Evolutionary conservation across 2,888 invertebrate genomes (phyloP).

Genomic region (Thera britannica): DNA sequence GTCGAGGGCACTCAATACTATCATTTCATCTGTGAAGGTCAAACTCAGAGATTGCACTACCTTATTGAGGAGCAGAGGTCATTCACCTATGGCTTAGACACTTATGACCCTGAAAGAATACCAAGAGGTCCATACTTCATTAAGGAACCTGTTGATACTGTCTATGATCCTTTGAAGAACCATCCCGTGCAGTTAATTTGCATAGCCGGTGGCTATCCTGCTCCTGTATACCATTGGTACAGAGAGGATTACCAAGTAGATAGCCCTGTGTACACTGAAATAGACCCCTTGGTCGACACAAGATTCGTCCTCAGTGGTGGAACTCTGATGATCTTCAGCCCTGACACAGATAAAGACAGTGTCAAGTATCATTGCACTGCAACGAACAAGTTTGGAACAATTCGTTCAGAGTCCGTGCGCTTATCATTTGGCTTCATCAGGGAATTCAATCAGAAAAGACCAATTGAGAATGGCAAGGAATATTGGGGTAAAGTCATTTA

Average conservation of each 20-base stretch:
- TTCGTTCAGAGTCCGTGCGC: constrained; percentile 94
- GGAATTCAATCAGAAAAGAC: constrained; percentile 95
- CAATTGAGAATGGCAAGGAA: constrained; percentile 93
- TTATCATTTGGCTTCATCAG: constrained; percentile 95
- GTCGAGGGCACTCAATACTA: constrained; percentile 91
- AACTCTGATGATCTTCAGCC: constrained; percentile 93
- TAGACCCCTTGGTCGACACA: constrained; percentile 90
- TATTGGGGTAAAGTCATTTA: constrained; percentile 97
- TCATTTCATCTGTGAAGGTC: constrained; percentile 95
- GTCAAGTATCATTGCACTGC: constrained; percentile 97
- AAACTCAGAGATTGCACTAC: constrained; percentile 89
- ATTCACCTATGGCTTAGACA: constrained; percentile 93
- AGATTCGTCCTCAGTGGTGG: constrained; percentile 96
- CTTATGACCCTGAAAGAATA: constrained; percentile 91
- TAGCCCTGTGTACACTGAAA: constrained; percentile 87
- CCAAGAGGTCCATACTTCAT: constrained; percentile 96
- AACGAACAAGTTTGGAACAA: constrained; percentile 93
- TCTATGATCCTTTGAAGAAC: constrained; percentile 91
- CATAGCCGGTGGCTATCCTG: constrained; percentile 94
- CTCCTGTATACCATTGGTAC: constrained; percentile 95
- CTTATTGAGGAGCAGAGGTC: constrained; percentile 90
- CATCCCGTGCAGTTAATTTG: constrained; percentile 93
- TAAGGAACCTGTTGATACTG: constrained; percentile 92
- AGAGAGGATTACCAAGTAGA: constrained; percentile 94
- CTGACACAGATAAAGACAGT: constrained; percentile 91